phyloP scores from a whole-genome alignment of 2,888 invertebrate species.

The Plagodis dolabraria region DNA sequence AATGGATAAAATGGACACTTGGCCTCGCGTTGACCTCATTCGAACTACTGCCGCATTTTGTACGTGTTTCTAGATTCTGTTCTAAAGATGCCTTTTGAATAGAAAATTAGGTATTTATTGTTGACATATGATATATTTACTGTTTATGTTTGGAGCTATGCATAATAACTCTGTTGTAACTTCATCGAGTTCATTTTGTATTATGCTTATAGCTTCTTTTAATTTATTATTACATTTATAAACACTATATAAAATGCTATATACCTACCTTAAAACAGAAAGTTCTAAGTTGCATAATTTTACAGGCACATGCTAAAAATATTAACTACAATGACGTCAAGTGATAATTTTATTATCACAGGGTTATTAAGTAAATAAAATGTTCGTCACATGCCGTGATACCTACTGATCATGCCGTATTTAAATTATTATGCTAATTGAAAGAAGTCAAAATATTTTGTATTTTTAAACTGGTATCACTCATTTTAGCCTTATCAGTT shows the following conservation, averaged over 20 bases:
- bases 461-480: no score
- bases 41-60: conserved; percentile 6
- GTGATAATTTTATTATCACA: conserved; percentile 46
- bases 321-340: conserved; percentile 30
- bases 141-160: no score
- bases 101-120: no score
- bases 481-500: no score
- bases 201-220: no score
- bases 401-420: background rate
- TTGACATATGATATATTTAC: no score
- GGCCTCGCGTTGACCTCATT: conserved; percentile 26
- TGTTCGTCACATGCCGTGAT: conserved; percentile 17
- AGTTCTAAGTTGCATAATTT: conserved; percentile 8
- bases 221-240: no score
- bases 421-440: conserved; percentile 16
- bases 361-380: conserved; percentile 19
- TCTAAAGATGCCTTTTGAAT: conserved; percentile 2
- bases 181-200: no score
- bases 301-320: conserved; percentile 15
- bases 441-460: conserved; percentile 8
- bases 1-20: conserved; percentile 29
- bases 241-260: no score
- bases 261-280: no score
- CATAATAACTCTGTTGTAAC: no score
- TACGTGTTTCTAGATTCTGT: conserved; percentile 5